These are phyloP conservation scores for Tauraco erythrolophus DNA, from an alignment of 2,113 vertebrate species.

Conservation along the genomic window DNA sequence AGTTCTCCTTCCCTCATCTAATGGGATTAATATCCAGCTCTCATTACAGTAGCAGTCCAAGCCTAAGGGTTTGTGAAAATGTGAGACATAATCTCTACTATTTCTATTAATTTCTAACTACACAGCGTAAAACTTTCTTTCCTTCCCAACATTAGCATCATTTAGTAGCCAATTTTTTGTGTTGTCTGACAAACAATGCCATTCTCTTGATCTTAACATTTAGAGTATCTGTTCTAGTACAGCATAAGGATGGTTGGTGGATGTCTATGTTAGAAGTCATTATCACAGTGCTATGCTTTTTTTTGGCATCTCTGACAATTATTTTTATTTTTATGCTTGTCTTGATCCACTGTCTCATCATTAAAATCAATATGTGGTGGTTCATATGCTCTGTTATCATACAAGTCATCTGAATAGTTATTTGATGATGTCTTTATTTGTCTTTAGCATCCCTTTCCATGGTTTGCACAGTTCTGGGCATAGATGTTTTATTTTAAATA, in stretches of 20 bases:
- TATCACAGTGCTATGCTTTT: neutral
- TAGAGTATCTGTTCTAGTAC: neutral
- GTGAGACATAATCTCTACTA: neutral
- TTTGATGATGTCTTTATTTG: neutral
- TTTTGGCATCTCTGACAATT: neutral
- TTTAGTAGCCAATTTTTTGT: neutral
- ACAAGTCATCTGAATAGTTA: neutral
- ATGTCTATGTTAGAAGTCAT: neutral
- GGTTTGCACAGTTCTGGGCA: neutral
- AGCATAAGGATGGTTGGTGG: neutral
- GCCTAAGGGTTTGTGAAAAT: neutral
- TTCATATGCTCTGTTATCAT: neutral
- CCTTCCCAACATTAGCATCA: neutral
- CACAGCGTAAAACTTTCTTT: neutral
- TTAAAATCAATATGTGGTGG: neutral
- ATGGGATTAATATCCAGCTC: neutral
- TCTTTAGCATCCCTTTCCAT: neutral
- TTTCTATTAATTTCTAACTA: neutral
- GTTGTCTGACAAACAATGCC: neutral
- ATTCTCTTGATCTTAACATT: neutral
- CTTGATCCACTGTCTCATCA: neutral
- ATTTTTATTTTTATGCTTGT: neutral
- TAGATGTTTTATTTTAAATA: slow-evolving; percentile 18
- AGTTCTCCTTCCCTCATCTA: neutral
- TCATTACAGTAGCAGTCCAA: neutral